Percentiles rank a stretch among this genome's conserved stretches.
Evolutionary conservation across 2,113 vertebrate species (phyloP).

Genomic region (Tetraodon nigroviridis): DNA sequence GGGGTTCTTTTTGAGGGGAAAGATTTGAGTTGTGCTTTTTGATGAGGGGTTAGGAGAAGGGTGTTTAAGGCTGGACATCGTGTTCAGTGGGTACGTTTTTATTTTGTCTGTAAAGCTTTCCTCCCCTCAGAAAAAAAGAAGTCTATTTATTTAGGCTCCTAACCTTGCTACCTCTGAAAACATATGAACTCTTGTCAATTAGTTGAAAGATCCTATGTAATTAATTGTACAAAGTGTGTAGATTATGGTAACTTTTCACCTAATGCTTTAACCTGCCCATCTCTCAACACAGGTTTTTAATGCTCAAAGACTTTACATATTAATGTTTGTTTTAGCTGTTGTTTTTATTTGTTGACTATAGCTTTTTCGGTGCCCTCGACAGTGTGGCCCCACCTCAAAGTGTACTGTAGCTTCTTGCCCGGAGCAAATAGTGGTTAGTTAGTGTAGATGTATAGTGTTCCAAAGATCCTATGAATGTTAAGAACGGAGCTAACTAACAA

Average conservation of each 20-base stretch:
- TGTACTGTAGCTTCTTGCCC: constrained; percentile 70
- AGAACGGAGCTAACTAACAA: constrained; percentile 74
- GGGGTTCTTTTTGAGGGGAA: constrained; percentile 58
- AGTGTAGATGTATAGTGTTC: constrained; percentile 71
- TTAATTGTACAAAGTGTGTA: constrained; percentile 88
- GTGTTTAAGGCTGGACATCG: constrained; percentile 76
- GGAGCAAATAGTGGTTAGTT: constrained; percentile 67
- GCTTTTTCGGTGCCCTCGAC: constrained; percentile 62
- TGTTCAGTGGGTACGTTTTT: constrained; percentile 80
- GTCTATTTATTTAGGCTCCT: constrained; percentile 75
- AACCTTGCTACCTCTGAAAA: constrained; percentile 94
- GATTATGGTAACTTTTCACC: constrained; percentile 82
- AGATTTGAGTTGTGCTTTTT: constrained; percentile 20
- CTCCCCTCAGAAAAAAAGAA: constrained; percentile 75
- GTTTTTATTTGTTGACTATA: constrained; percentile 62
- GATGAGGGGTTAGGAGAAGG: constrained; percentile 53
- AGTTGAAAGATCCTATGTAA: constrained; percentile 84
- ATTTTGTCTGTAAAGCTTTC: constrained; percentile 82
- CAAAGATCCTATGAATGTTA: constrained; percentile 77
- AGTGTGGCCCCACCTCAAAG: constrained; percentile 60
- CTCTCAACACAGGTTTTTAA: constrained; percentile 81
- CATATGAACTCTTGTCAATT: constrained; percentile 81
- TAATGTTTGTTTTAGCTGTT: constrained; percentile 62
- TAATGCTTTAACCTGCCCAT: constrained; percentile 82
- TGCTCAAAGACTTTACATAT: constrained; percentile 67